These are phyloP conservation scores for Melanogrammus aeglefinus DNA, from an alignment of 2,797 vertebrate species.

Conservation along the genomic window DNA sequence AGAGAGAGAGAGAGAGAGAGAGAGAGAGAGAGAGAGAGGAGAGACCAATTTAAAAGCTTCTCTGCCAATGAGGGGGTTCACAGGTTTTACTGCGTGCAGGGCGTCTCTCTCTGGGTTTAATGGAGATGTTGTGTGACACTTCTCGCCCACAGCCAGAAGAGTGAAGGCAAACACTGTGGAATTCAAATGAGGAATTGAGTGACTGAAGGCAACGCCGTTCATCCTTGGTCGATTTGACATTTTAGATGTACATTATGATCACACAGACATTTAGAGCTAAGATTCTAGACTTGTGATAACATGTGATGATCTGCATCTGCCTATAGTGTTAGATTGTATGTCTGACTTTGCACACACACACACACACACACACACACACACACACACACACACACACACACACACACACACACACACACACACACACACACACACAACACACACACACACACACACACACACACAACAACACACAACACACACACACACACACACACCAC, in stretches of 20 bases:
- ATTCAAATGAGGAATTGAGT: slow-evolving; percentile 5
- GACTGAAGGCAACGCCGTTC: not conserved
- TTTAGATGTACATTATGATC: not conserved
- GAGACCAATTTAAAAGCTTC: no score
- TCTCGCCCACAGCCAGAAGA: slow-evolving; percentile 38
- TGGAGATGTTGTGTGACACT: slow-evolving; percentile 51
- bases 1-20: slow-evolving; percentile 2
- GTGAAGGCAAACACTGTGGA: slow-evolving; percentile 11
- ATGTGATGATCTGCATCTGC: not conserved
- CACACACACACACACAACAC: not conserved
- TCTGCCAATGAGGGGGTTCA: not conserved
- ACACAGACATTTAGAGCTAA: not conserved
- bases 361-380: no score
- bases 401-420: no score
- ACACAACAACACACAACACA: no score
- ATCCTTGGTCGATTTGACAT: not conserved
- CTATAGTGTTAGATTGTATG: not conserved
- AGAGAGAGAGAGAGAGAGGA: no score
- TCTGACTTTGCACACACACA: not conserved
- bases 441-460: no score
- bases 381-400: no score
- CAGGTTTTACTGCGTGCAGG: slow-evolving; percentile 27
- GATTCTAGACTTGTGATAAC: no score
- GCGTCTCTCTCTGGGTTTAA: slow-evolving; percentile 47
- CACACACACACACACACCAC: no score